Conservation (phyloP, 2,113 vertebrate species). For the Lepisosteus osseus region DNA sequence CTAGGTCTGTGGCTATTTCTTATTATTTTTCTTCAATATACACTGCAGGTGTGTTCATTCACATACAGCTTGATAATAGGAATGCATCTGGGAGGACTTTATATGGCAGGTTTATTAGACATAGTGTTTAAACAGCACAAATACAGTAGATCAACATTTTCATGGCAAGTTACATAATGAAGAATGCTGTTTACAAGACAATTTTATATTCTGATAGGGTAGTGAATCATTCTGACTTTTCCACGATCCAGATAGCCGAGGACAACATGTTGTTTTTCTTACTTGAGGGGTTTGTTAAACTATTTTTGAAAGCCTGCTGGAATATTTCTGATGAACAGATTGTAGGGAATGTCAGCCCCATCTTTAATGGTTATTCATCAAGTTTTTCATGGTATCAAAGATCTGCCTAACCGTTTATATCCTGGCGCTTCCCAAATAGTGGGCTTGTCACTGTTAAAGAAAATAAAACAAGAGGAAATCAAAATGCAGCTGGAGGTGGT, state of each 20-base stretch:
- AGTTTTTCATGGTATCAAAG: background rate
- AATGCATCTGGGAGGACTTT: background rate
- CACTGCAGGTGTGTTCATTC: constrained; percentile 5
- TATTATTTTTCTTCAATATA: background rate
- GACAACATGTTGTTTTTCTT: background rate
- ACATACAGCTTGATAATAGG: constrained; percentile 4
- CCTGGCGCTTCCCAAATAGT: background rate
- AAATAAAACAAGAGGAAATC: constrained; percentile 1
- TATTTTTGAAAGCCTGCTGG: background rate
- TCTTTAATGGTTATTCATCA: constrained; percentile 10
- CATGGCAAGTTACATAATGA: constrained; percentile 2
- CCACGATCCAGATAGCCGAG: background rate
- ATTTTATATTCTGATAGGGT: constrained; percentile 7
- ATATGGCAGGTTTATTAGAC: constrained; percentile 8
- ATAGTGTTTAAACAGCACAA: background rate
- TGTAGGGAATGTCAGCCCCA: background rate
- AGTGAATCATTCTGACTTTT: background rate
- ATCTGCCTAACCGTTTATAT: background rate
- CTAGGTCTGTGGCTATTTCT: background rate
- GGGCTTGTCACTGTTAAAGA: background rate
- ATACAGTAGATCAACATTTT: background rate
- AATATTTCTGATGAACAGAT: background rate
- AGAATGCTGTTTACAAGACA: background rate
- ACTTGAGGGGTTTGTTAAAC: background rate
- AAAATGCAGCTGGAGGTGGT: constrained; percentile 5